These are phyloP conservation scores for Itoplectis maculator DNA, from an alignment of 2,888 invertebrate genomes.

Conservation along the genomic window DNA sequence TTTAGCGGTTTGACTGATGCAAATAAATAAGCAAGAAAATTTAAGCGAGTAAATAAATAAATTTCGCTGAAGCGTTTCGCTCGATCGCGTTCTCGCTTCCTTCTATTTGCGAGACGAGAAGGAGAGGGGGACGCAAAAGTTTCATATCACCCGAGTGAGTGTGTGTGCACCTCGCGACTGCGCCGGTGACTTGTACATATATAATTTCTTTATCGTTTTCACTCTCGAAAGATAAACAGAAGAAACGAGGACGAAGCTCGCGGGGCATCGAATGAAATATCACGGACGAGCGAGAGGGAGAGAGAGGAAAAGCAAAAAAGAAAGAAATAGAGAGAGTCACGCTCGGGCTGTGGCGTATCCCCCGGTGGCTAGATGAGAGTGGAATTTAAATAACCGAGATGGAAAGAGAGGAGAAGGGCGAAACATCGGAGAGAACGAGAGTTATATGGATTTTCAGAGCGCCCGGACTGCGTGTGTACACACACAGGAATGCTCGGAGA, in stretches of 20 bases:
- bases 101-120: background rate
- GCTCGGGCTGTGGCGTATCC: background rate
- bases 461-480: background rate
- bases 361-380: slow-evolving; percentile 13
- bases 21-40: slow-evolving; percentile 8
- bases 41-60: background rate
- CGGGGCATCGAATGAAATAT: slow-evolving; percentile 19
- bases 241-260: background rate
- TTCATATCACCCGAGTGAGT: slow-evolving; percentile 3
- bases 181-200: background rate
- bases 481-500: slow-evolving; percentile 1
- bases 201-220: slow-evolving; percentile 22
- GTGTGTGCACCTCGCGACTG: background rate
- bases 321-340: background rate
- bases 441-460: background rate
- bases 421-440: slow-evolving; percentile 1
- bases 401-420: slow-evolving; percentile 6
- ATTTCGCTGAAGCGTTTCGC: background rate
- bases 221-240: slow-evolving; percentile 27
- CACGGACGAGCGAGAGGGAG: background rate
- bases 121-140: background rate
- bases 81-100: background rate
- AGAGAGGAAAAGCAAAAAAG: background rate
- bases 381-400: slow-evolving; percentile 33
- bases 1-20: background rate